Conservation (phyloP, 2,797 vertebrate species). For the Hydrolagus colliei region DNA sequence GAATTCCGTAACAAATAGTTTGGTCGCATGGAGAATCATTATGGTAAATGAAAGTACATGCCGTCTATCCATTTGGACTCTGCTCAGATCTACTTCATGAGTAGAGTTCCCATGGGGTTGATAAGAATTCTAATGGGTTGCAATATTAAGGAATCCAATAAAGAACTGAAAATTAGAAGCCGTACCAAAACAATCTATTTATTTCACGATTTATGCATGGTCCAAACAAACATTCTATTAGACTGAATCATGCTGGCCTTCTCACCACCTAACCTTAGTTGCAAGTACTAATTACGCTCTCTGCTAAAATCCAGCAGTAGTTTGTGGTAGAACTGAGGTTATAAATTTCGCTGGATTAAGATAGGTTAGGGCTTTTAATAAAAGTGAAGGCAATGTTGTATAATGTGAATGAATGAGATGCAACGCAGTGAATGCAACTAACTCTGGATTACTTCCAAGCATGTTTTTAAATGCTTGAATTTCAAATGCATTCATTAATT, state of each 20-base stretch:
- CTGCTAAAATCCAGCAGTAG: not conserved
- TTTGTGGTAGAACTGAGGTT: not conserved
- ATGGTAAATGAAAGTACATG: no score
- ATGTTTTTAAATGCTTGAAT: constrained; percentile 77
- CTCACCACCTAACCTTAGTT: not conserved
- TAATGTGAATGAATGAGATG: not conserved
- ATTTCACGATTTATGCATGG: no score
- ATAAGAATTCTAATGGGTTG: no score
- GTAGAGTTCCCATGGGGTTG: no score
- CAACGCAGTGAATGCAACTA: constrained; percentile 66
- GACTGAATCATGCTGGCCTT: not conserved
- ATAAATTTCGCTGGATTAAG: not conserved
- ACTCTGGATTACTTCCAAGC: constrained; percentile 82
- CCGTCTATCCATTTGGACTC: no score
- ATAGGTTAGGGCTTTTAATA: not conserved
- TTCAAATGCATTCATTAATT: constrained; percentile 77
- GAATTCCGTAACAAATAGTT: no score
- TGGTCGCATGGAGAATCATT: no score
- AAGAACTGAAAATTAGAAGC: not conserved
- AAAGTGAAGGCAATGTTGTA: not conserved
- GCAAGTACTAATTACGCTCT: not conserved
- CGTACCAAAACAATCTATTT: not conserved
- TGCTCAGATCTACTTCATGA: no score
- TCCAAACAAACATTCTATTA: not conserved
- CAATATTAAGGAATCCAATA: no score